phyloP scores from a whole-genome alignment of 2,797 vertebrate species.

The Sebastes vulpes region DNA sequence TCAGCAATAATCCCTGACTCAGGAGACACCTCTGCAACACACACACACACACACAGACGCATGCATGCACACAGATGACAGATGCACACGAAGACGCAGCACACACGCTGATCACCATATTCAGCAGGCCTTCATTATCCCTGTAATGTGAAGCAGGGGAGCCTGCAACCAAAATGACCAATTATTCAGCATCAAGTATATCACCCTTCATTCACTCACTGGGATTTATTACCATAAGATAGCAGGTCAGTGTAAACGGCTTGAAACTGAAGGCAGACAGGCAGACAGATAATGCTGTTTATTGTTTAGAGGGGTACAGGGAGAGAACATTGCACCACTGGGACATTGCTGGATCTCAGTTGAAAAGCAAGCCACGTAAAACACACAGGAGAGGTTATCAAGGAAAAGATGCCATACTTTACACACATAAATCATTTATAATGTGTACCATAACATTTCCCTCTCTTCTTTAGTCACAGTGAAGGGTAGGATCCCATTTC shows the following conservation, averaged over 20 bases:
- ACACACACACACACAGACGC: conserved; percentile 41
- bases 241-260: conserved; percentile 72
- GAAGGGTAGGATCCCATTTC: conserved; percentile 79
- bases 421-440: conserved; percentile 81
- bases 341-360: conserved; percentile 63
- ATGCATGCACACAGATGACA: conserved; percentile 68
- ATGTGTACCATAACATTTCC: conserved; percentile 81
- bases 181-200: conserved; percentile 84
- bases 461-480: conserved; percentile 81
- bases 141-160: conserved; percentile 83
- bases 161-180: conserved; percentile 84
- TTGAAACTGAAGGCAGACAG: conserved; percentile 66
- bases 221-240: conserved; percentile 77
- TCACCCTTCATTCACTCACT: conserved; percentile 69
- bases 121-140: conserved; percentile 86
- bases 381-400: conserved; percentile 78
- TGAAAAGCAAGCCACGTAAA: conserved; percentile 65
- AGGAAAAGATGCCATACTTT: conserved; percentile 72
- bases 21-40: conserved; percentile 78
- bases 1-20: conserved; percentile 87
- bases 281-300: conserved; percentile 77
- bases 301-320: conserved; percentile 71
- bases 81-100: conserved; percentile 63
- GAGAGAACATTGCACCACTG: conserved; percentile 65
- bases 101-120: conserved; percentile 82